A percentile compares a stretch with the other conserved stretches of the same genome.
Evolutionary conservation across 2,113 vertebrate species (phyloP).

Genomic region (Pheucticus melanocephalus): DNA sequence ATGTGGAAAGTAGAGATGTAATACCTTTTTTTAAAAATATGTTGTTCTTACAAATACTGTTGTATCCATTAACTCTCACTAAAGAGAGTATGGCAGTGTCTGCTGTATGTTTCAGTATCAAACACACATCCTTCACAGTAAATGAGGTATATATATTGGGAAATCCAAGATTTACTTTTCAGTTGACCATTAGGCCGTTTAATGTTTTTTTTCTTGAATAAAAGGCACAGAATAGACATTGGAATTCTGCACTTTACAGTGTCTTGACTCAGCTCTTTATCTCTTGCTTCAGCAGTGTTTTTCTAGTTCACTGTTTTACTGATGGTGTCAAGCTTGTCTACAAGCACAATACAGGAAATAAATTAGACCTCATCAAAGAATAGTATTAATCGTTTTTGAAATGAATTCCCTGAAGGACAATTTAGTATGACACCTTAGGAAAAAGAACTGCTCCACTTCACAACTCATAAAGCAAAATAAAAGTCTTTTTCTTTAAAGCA

Average conservation of each 20-base stretch:
- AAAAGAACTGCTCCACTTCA: neutral
- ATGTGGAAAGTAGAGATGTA: neutral
- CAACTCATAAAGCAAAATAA: slow-evolving; percentile 3
- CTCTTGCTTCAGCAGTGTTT: neutral
- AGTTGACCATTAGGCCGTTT: neutral
- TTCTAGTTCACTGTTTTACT: neutral
- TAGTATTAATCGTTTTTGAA: neutral
- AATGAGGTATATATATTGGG: neutral
- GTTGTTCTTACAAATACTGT: neutral
- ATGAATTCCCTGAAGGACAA: neutral
- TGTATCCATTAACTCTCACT: neutral
- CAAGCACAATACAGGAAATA: neutral
- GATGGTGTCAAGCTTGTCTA: neutral
- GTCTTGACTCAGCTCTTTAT: neutral
- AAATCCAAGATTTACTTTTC: neutral
- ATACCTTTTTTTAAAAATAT: neutral
- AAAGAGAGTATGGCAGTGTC: neutral
- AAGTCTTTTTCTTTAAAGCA: neutral
- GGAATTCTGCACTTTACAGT: neutral
- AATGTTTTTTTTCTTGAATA: neutral
- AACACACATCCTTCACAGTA: neutral
- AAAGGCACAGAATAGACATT: neutral
- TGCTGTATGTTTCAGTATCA: neutral
- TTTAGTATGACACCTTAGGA: neutral
- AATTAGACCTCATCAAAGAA: slow-evolving; percentile 16